phyloP scores from a whole-genome alignment of 2,797 vertebrate genomes.

The Ctenopoma kingsleyae region DNA sequence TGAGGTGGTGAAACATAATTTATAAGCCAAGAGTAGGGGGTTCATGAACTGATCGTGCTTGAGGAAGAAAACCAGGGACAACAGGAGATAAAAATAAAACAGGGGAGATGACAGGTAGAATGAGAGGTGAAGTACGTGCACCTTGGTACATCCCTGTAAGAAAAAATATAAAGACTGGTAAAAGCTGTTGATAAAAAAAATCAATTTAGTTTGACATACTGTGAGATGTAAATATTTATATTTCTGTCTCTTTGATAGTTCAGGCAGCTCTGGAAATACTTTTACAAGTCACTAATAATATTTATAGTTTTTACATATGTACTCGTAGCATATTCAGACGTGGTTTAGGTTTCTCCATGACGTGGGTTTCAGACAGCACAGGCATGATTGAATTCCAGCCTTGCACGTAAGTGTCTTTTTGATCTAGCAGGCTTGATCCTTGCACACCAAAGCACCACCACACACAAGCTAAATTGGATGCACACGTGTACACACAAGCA shows the following conservation, averaged over 20 bases:
- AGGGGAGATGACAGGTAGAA: slow-evolving; percentile 6
- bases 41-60: slow-evolving; percentile 23
- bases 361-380: slow-evolving; percentile 36
- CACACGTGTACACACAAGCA: slow-evolving; percentile 28
- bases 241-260: slow-evolving; percentile 56
- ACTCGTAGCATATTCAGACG: slow-evolving; percentile 37
- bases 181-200: slow-evolving; percentile 22
- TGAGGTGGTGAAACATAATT: slow-evolving; percentile 40
- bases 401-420: slow-evolving; percentile 73
- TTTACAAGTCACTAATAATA: slow-evolving; percentile 61
- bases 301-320: slow-evolving; percentile 71
- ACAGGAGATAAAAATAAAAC: slow-evolving; percentile 25
- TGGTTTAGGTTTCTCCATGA: slow-evolving; percentile 54
- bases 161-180: slow-evolving; percentile 9
- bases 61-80: slow-evolving; percentile 8
- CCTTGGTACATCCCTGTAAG: slow-evolving; percentile 24
- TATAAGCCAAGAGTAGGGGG: slow-evolving; percentile 23
- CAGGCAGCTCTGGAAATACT: slow-evolving; percentile 65
- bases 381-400: slow-evolving; percentile 76
- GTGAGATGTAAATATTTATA: slow-evolving; percentile 69
- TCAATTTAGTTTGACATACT: slow-evolving; percentile 50
- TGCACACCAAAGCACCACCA: slow-evolving; percentile 47
- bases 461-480: slow-evolving; percentile 20
- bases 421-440: slow-evolving; percentile 73
- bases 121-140: slow-evolving; percentile 21